Base-by-base conservation (phyloP, 2,888 invertebrate species). In the Bellardia pandia region DNA sequence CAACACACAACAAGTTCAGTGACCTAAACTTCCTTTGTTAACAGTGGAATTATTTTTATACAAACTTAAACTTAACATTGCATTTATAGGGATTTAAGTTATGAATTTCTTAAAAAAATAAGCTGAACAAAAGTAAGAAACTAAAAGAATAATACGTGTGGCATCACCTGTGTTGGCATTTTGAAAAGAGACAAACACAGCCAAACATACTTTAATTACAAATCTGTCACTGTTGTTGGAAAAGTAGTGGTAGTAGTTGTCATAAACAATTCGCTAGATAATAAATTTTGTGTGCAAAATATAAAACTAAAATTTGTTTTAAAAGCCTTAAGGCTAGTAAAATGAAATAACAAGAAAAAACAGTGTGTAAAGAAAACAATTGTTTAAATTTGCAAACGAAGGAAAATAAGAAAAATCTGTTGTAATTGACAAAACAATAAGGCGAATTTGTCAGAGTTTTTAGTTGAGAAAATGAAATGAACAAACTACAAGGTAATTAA, bases 11-110 rank as follows among this genome's bases (percentile, higher is more conserved):
- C 53, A 86, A 86, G 86, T 86, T 86, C 86, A 83, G 62, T 83
- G 86, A 83, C 74, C 86, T n/a, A 76, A 75, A 85, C 74, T 74
- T 85, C 78, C 77, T 87, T 87, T 87, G 79, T 86, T 85, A 64
- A 53, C 13, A 64, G 7, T 42, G 69, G 30, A 68, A 69, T 51
- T 58, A 7, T 40, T 75, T 42, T 68, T 75, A 42, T 53, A 16
- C 51, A 62, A n/a, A n/a, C 11, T 60, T 80, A 30, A 48, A 80
- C 53, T 74, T 14, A 33, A 64, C 62, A 79, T 75, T 82, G 48
- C 45, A 42, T 30, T 72, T 8, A 48, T 30, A 53, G 16, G 16
- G 30, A 71, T 53, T 51, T 40, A 16, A 45, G n/a, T 37, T 58
- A 45, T 58, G 9, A 58, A 69, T 60, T 58, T 14, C 30, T 74